Conservation (phyloP, 2,888 invertebrate species). For the Pediacus dermestoides region DNA sequence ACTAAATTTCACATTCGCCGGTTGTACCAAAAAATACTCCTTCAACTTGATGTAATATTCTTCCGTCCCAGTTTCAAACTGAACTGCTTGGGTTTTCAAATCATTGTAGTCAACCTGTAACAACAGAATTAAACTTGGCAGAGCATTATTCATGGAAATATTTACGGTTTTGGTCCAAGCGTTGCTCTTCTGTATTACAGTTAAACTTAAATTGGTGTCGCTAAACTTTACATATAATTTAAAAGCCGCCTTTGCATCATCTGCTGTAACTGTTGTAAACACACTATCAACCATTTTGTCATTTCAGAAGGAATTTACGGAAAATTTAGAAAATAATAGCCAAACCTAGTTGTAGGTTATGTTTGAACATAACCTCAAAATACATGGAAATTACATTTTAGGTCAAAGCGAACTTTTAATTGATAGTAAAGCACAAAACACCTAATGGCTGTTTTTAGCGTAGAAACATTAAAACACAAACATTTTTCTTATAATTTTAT, state of each 20-base stretch:
- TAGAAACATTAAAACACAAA: too few relatives aligned
- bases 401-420: too few relatives aligned
- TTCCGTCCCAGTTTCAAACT: constrained; percentile 14
- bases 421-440: too few relatives aligned
- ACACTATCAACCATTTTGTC: too few relatives aligned
- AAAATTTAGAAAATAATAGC: too few relatives aligned
- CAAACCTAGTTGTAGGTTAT: too few relatives aligned
- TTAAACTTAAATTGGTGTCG: constrained; percentile 17
- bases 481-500: constrained; percentile 14
- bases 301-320: too few relatives aligned
- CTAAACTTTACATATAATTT: constrained; percentile 19
- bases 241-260: constrained; percentile 14
- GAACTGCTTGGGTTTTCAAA: constrained; percentile 17
- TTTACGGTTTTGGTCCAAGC: constrained; percentile 23
- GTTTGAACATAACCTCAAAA: too few relatives aligned
- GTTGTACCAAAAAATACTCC: constrained; percentile 18
- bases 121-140: constrained; percentile 2
- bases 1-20: constrained; percentile 21
- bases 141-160: too few relatives aligned
- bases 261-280: too few relatives aligned
- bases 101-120: constrained; percentile 20
- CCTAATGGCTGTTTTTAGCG: too few relatives aligned
- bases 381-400: too few relatives aligned
- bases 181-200: constrained; percentile 18
- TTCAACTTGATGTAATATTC: constrained; percentile 24